Evolutionary conservation across 2,797 vertebrate species (phyloP), one percentile per base, ranked within the genome.

Genomic region (Spheniscus humboldti): DNA sequence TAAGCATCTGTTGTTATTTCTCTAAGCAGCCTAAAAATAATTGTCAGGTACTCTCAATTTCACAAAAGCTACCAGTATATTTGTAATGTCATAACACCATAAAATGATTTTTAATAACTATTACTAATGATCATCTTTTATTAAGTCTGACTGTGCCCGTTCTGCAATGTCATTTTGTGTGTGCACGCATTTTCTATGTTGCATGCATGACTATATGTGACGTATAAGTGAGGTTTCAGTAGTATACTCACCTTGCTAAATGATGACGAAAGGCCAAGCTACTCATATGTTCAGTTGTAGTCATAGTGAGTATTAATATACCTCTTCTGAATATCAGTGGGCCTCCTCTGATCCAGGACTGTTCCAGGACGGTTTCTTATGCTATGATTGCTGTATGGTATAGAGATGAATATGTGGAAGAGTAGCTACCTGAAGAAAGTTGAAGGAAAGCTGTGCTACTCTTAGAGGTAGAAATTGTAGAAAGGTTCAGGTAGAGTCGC

Each of bases 201-300:
- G 68, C 18, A 28, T 37, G 15, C 9, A 24, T 7, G 25, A 37
- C 6, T 35, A 3, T 10, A 7, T 0, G 1, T 55, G 66, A 57
- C 1, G 1, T 28, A 0, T 18, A 23, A 33, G 9, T 39, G 45
- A 76, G 31, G 6, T 47, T 56, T 82, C 55, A 66, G 53, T 37
- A 11, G 15, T 45, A 20, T 27, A 1, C 4, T 57, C 17, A 18
- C n/a, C 60, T 68, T 50, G 25, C 20, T 57, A 35, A 84, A 24
- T 10, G 19, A 6, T 16, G 37, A 68, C 2, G 5, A 50, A 76
- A 84, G 37, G 31, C 37, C 20, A 56, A 31, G 18, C 19, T 27
- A 57, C 35, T 41, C 17, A 2, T 16, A n/a, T 5, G 31, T 59
- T 86, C 60, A 37, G 17, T 41, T 86, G 30, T 19, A 37, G 41